These are phyloP conservation scores for Numenius arquata DNA, from an alignment of 2,113 vertebrate species.

Conservation along the genomic window DNA sequence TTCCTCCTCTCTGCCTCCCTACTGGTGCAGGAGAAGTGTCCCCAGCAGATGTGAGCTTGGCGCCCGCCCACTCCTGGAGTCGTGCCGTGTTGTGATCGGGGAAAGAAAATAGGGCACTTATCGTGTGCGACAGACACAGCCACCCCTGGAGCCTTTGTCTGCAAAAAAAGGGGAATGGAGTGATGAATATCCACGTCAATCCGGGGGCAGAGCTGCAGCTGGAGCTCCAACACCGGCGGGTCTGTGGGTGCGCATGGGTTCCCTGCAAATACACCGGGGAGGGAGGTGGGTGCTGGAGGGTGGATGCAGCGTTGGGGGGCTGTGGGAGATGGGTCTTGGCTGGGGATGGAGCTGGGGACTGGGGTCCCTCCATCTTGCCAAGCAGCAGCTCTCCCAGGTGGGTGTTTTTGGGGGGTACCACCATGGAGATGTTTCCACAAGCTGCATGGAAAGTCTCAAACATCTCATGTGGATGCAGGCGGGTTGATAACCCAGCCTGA, in stretches of 20 bases:
- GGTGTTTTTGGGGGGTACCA: not conserved
- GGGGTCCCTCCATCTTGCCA: not conserved
- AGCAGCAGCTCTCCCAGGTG: not conserved
- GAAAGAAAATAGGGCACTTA: not conserved
- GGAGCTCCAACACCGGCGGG: rapidly evolving
- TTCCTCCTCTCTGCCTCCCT: not conserved
- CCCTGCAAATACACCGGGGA: rapidly evolving
- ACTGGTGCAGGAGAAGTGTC: not conserved
- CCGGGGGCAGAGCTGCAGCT: not conserved
- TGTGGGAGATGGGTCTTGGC: not conserved
- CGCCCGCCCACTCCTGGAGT: not conserved
- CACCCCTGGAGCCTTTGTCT: not conserved
- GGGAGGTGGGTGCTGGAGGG: not conserved
- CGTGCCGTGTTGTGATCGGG: not conserved
- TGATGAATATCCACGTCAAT: rapidly evolving
- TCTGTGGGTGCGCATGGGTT: not conserved
- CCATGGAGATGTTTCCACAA: rapidly evolving
- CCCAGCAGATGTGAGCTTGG: not conserved
- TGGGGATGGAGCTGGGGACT: not conserved
- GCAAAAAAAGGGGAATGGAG: not conserved
- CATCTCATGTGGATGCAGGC: rapidly evolving
- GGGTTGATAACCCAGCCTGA: not conserved
- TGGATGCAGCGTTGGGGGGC: rapidly evolving
- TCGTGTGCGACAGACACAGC: not conserved
- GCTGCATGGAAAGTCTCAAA: too few relatives aligned